Base-by-base conservation (phyloP, 2,113 vertebrate genomes). In the Cinclus mexicanus region DNA sequence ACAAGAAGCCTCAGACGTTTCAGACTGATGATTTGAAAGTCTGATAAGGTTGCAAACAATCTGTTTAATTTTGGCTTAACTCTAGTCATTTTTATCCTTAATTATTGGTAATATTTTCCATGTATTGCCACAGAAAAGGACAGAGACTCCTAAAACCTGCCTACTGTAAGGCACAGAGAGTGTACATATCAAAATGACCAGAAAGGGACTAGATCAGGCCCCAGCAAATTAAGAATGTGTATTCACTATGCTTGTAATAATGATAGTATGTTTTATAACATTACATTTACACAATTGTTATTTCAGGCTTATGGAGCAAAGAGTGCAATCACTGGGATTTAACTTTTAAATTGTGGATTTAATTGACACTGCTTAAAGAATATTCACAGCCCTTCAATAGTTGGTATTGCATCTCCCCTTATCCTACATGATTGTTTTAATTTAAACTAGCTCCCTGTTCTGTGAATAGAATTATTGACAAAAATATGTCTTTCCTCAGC, bases 331-430 rank as follows among this genome's bases (percentile, higher is more conserved):
- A 74, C 71, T 74, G 69, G 74, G 67, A 80, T 91, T 65, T 89
- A 91, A 78, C 63, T 94, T 96, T 93, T 57, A 94, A 71, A 85
- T 55, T 88, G 78, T 39, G 52, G 63, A 44, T 87, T 94, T 91
- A 94, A 95, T 63, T 86, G 87, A 86, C 71, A 46, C 23, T 41
- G 22, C 64, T 61, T 92, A 55, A 89, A 90, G 85, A 91, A 87
- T 88, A 95, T 83, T 92, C 91, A 86, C 89, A 80, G 41, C 35
- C 2, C 2, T 91, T 88, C 87, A 90, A 88, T 83, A 93, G 75
- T 7, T 70, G 56, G 44, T 69, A 68, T 79, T 90, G 46, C 90
- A 65, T 82, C 35, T 88, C 28, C 15, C 44, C 33, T 83, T 63
- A 56, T 72, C 15, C 47, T 71, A 69, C 46, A 35, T 18, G 39